Evolutionary conservation across 2,888 invertebrate genomes (phyloP), one percentile per base, ranked within the genome.

Genomic region (Drosophila prostipennis): DNA sequence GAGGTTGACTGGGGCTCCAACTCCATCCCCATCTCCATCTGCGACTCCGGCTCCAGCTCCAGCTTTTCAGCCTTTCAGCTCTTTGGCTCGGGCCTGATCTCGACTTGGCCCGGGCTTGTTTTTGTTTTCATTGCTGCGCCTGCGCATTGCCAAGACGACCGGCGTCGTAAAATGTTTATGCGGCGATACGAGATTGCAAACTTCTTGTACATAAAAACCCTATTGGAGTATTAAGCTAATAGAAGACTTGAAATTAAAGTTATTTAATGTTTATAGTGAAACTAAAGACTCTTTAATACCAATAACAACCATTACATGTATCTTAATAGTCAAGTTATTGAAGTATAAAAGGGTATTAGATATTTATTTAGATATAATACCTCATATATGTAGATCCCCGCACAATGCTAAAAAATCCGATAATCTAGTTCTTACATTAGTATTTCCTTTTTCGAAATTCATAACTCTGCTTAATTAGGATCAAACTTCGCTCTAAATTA

Each of bases 121-220:
- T 81, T 87, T 87, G 82, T 87, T 87, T 85, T 76, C 82, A 74
- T 85, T 77, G 75, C 84, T 69, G 78, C 63, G 80, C 78, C 74
- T 78, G 80, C 65, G 63, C 59, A 54, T 46, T 36, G 39, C 55
- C 48, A 48, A 53, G 59, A 46, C 71, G 49, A 49, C 39, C 6
- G 49, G 42, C 46, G 39, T 40, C 14, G 14, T 29, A 39, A 10
- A 10, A 36, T 3, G 65, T 65, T 65, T 65, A 65, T 65, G 53
- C 68, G 53, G 32, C 1, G 23, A 26, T 29, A 5, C 10, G 8
- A 48, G 14, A 23, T 49, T 4, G 8, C 6, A 5, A 48, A 64
- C 10, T 37, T 8, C 5, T 10, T 6, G 37, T 26, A 6, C 37
- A 11, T 26, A 39, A 39, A 16, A 16, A 4, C 32, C 34, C 11